Base-by-base conservation (phyloP, 53 echinoderm and acorn worm genomes). In the Patiria pectinifera region DNA sequence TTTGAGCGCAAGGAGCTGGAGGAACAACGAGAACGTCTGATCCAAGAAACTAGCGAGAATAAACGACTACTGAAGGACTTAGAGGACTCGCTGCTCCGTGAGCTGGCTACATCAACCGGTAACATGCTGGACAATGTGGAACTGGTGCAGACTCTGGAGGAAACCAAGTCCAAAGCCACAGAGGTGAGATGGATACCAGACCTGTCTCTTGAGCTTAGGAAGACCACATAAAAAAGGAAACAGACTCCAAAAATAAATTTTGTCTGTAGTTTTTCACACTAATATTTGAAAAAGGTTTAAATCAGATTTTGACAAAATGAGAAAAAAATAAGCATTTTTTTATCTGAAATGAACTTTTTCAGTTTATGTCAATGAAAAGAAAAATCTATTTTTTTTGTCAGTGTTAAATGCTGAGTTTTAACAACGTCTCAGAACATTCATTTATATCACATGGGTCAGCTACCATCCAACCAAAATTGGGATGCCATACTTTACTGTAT, bases 41-140 rank as follows among this genome's bases (percentile, higher is more conserved):
- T 99, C 80, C 97, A 97, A 85, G 99, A 99, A 92, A 99, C 99
- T 25, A 99, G 99, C 83, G 95, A 99, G 75, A 99, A 99, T 92
- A 99, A 99, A 78, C 91, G 91, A 63, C 94, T 99, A 3, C 92
- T 99, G 70, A 97, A 97, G 82, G 99, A 99, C 76, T 95, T 99
- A 78, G 99, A 99, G 78, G 97, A 99, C 92, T 99, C 99, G 6
- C 91, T 99, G 79, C 96, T 99, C 48, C 91, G 99, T 15, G 99
- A 99, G 91, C 89, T 99, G 92, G 97, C 99, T 19, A 99, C 99
- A 25, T 99, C 99, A 15, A 99, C 99, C 2, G 99, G 99, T 45
- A 99, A 99, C 94, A 99, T 99, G 99, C 83, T 99, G 93, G 99
- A 99, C 78, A 99, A 99, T 63, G 94, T 95, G 69, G 99, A 99